These are phyloP conservation scores for Pandemis cinnamomeana DNA, from an alignment of 2,888 invertebrate species.

Conservation along the genomic window DNA sequence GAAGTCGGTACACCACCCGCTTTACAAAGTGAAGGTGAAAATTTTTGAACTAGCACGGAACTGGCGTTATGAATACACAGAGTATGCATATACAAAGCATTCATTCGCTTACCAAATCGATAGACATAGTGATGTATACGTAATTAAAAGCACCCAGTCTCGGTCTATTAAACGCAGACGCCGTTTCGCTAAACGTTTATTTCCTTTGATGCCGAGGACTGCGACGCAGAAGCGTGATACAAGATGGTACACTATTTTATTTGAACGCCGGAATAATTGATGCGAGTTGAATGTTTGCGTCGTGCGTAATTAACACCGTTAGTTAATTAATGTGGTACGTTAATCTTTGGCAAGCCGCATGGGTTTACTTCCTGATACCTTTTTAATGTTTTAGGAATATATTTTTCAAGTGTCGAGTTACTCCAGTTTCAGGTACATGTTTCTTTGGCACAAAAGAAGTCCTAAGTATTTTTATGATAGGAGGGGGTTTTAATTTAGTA, in stretches of 20 bases:
- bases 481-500: no score
- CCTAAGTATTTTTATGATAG: no score
- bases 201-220: slow-evolving; percentile 59
- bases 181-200: slow-evolving; percentile 64
- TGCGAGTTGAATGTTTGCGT: not conserved
- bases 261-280: not conserved
- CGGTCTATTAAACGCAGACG: slow-evolving; percentile 75
- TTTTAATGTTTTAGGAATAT: not conserved
- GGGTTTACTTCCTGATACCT: not conserved
- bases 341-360: not conserved
- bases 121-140: slow-evolving; percentile 53
- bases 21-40: no score
- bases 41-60: no score
- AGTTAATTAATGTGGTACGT: not conserved
- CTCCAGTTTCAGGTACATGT: not conserved
- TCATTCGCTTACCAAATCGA: slow-evolving; percentile 14
- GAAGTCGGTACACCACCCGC: no score
- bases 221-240: slow-evolving; percentile 8
- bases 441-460: not conserved
- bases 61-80: not conserved
- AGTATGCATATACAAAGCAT: slow-evolving; percentile 18
- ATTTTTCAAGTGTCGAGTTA: not conserved
- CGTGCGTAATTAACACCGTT: not conserved
- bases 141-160: slow-evolving; percentile 71
- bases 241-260: slow-evolving; percentile 21